Base-by-base conservation (phyloP, 1,140 invertebrate genomes). In the Pogonomyrmex barbatus region DNA sequence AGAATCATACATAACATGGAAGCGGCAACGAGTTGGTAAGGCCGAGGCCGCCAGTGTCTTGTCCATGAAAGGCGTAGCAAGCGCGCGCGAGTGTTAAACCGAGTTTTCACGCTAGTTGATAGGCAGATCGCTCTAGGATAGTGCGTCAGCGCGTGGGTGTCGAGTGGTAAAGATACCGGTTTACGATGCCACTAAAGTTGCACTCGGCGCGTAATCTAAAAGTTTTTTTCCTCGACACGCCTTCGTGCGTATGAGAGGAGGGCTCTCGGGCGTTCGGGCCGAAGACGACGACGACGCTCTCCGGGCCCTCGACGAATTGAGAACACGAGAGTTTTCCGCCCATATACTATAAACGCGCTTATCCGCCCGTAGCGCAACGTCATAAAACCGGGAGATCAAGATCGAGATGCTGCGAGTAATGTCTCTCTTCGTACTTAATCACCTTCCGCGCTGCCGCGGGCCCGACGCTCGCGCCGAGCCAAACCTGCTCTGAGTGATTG, bases 151-250 rank as follows among this genome's bases (percentile, higher is more conserved):
- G 89, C 91, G 93, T 94, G 90, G 93, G 93, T 91, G 93, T 92
- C 68, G 88, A 92, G 92, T 89, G 92, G 91, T 94, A 93, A 93
- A 94, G 91, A 94, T 93, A 94, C 92, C 93, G 93, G 93, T 94
- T 94, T 94, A 94, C 92, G 93, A 94, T 92, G 90, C 92, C 92
- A 93, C 92, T 94, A 94, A 93, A 93, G 87, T 92, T 90, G 91
- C 91, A 88, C 89, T 92, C 92, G 89, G 86, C 88, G 91, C 92
- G 91, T 93, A 92, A 93, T 93, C 92, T 93, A 89, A 60, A 73
- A 75, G 68, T 89, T 91, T 93, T 92, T 88, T 68, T 47, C 36
- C 3, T 79, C 87, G 91, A 92, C 92, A 91, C 90, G 90, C 92
- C 92, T 93, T 90, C 89, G 83, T 86, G 89, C 89, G 85, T 89